Evolutionary conservation across 2,113 vertebrate species (phyloP).

Genomic region (Gobiocypris rarus): DNA sequence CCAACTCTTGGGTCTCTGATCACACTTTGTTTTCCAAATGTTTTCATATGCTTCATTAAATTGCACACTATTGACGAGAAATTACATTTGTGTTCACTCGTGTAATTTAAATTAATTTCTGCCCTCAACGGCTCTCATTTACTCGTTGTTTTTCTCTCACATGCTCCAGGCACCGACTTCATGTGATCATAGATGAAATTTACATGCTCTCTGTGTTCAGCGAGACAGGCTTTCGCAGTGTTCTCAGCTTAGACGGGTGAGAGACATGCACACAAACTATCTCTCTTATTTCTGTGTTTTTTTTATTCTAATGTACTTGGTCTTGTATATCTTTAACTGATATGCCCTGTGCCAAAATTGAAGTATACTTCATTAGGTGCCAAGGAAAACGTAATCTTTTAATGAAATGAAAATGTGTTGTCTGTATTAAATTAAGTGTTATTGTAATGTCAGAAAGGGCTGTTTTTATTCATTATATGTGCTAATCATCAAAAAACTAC

Average conservation of each 20-base stretch:
- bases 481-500: neutral
- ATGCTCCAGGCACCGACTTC: constrained; percentile 82
- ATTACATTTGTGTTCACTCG: constrained; percentile 29
- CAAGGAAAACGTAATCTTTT: neutral
- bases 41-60: constrained; percentile 43
- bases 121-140: neutral
- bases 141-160: constrained; percentile 10
- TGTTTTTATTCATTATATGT: neutral
- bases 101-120: constrained; percentile 32
- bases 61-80: constrained; percentile 23
- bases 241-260: constrained; percentile 90
- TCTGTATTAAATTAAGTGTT: neutral
- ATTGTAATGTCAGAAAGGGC: neutral
- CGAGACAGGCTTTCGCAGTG: constrained; percentile 84
- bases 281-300: constrained; percentile 20
- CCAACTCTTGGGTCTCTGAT: neutral
- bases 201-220: constrained; percentile 97
- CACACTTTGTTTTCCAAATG: neutral
- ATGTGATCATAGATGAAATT: constrained; percentile 91
- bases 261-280: constrained; percentile 29
- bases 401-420: neutral
- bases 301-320: neutral
- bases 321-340: neutral
- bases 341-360: neutral
- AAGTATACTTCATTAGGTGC: neutral